phyloP scores from a whole-genome alignment of 2,797 vertebrate genomes.

The Thunnus albacares region DNA sequence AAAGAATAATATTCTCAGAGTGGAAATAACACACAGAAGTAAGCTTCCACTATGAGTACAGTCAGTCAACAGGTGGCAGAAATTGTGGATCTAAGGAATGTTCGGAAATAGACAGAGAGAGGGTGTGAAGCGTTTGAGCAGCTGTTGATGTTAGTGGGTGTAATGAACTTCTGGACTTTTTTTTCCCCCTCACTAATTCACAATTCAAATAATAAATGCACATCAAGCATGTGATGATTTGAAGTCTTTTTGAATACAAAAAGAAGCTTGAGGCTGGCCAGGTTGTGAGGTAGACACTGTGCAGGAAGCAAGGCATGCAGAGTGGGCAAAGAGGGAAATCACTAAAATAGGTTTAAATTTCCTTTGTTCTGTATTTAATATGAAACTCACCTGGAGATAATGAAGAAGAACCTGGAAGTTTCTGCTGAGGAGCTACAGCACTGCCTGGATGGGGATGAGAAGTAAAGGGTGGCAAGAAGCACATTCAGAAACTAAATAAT shows the following conservation, averaged over 20 bases:
- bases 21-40: constrained; percentile 5
- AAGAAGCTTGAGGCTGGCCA: too few species aligned
- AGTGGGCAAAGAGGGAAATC: too few species aligned
- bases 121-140: constrained; percentile 7
- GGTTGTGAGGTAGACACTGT: too few species aligned
- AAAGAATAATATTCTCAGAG: background rate
- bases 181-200: background rate
- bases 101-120: constrained; percentile 42
- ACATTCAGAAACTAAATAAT: too few species aligned
- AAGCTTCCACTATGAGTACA: background rate
- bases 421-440: too few species aligned
- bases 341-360: too few species aligned
- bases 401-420: background rate
- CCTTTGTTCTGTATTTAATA: too few species aligned
- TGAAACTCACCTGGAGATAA: too few species aligned
- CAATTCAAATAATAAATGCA: background rate
- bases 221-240: background rate
- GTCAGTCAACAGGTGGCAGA: constrained; percentile 27
- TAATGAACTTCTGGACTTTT: background rate
- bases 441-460: too few species aligned
- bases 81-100: constrained; percentile 9
- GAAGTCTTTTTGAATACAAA: background rate
- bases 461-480: too few species aligned
- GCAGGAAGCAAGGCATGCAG: too few species aligned
- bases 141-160: constrained; percentile 9